phyloP scores from a whole-genome alignment of 2,113 vertebrate species.

The Litocranius walleri region DNA sequence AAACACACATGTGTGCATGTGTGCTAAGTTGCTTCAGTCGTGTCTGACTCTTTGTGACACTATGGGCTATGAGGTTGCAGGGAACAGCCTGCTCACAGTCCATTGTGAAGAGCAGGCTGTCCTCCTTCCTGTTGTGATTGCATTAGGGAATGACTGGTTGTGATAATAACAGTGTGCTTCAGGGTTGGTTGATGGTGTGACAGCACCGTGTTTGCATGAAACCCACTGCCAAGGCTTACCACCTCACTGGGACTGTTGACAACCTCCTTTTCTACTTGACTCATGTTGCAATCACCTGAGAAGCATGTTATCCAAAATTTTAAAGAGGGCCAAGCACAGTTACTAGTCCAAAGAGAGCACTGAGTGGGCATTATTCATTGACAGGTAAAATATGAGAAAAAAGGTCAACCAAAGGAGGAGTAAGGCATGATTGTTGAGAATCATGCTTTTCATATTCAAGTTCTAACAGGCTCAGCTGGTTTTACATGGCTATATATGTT shows the following conservation, averaged over 20 bases:
- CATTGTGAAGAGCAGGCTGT: not conserved
- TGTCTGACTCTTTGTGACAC: not conserved
- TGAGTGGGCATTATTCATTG: not conserved
- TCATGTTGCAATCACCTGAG: slow-evolving; percentile 35
- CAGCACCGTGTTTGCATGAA: not conserved
- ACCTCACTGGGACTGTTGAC: slow-evolving; percentile 46
- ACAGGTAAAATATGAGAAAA: not conserved
- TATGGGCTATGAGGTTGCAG: not conserved
- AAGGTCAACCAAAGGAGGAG: not conserved
- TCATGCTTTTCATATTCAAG: not conserved
- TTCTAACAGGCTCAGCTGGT: slow-evolving; percentile 62
- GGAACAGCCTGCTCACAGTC: not conserved
- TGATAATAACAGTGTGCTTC: slow-evolving; percentile 51
- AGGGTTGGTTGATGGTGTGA: slow-evolving; percentile 48
- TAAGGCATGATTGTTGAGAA: slow-evolving; percentile 17
- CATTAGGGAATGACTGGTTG: slow-evolving; percentile 42
- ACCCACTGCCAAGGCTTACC: slow-evolving; percentile 52
- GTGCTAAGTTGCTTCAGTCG: not conserved
- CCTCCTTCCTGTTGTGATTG: not conserved
- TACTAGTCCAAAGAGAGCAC: not conserved
- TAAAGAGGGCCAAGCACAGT: slow-evolving; percentile 51
- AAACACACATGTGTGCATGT: not conserved
- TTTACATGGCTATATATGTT: not conserved
- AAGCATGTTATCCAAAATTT: slow-evolving; percentile 38
- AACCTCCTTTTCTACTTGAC: slow-evolving; percentile 56